Conservation (phyloP, 2,888 invertebrate genomes). For the Eumerus sabulonum region DNA sequence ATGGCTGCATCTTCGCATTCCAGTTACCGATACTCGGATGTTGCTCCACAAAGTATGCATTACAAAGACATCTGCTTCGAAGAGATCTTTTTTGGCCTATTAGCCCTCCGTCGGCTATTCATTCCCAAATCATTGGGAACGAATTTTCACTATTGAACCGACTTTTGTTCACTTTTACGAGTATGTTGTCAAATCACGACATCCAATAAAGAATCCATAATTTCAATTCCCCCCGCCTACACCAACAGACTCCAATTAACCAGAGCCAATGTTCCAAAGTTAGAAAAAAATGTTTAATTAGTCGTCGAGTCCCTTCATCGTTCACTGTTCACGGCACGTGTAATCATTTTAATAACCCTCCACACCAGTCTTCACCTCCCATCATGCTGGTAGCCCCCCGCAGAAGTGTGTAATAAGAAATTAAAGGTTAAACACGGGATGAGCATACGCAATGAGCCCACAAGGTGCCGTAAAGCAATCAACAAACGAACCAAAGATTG, state of each 20-base stretch:
- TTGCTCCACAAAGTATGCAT: too few relatives aligned
- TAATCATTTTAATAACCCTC: conserved; percentile 50
- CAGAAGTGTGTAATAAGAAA: conserved; percentile 65
- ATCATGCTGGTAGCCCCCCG: neutral
- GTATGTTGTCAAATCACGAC: too few relatives aligned
- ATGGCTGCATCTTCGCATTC: too few relatives aligned
- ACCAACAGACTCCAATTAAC: conserved; percentile 3
- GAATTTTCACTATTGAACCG: too few relatives aligned
- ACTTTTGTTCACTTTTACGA: too few relatives aligned
- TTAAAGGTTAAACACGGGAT: conserved; percentile 73
- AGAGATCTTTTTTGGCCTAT: too few relatives aligned
- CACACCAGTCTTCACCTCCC: conserved; percentile 12
- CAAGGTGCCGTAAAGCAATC: conserved; percentile 76
- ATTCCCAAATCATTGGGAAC: too few relatives aligned
- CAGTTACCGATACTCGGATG: too few relatives aligned
- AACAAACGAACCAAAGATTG: conserved; percentile 73
- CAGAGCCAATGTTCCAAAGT: neutral
- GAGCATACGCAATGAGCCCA: conserved; percentile 74
- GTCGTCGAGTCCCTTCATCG: neutral
- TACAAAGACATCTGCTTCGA: too few relatives aligned
- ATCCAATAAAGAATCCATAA: too few relatives aligned
- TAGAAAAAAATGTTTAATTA: conserved; percentile 36
- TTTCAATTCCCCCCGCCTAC: too few relatives aligned
- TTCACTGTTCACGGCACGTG: conserved; percentile 1
- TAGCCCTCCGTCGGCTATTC: too few relatives aligned